Percentiles rank a stretch among this genome's conserved stretches.
Evolutionary conservation across 1,140 invertebrate species (phyloP).

Genomic region (Neodiprion pinetum): DNA sequence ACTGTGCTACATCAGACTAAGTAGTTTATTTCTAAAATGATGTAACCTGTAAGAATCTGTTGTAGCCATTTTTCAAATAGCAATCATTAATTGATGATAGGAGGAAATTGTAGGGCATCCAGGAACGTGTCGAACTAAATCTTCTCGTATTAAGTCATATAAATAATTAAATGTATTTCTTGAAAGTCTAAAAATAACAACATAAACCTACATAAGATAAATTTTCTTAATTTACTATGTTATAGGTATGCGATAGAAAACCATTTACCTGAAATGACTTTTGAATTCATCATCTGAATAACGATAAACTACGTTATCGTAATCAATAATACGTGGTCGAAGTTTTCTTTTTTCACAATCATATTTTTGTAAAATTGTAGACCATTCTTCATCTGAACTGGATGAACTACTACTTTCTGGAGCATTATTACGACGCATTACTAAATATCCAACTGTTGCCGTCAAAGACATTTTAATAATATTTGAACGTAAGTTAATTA

Average conservation of each 20-base stretch:
- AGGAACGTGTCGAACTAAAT: too few relatives aligned
- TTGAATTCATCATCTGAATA: constrained; percentile 12
- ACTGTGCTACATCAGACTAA: too few relatives aligned
- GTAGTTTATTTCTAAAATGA: too few relatives aligned
- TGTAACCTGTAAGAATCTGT: too few relatives aligned
- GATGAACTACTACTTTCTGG: neutral
- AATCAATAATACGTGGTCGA: constrained; percentile 13
- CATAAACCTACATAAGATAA: too few relatives aligned
- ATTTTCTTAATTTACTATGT: too few relatives aligned
- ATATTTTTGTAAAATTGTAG: constrained; percentile 7
- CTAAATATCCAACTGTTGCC: neutral
- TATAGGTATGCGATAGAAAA: neutral
- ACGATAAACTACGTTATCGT: constrained; percentile 10
- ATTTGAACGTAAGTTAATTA: neutral
- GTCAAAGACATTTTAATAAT: constrained; percentile 12
- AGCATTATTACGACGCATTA: constrained; percentile 9
- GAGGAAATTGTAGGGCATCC: too few relatives aligned
- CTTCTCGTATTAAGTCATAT: too few relatives aligned
- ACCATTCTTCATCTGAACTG: constrained; percentile 15
- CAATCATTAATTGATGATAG: too few relatives aligned
- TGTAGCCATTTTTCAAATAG: too few relatives aligned
- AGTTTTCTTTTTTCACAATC: constrained; percentile 13
- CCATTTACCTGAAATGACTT: constrained; percentile 13
- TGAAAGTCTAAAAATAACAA: too few relatives aligned
- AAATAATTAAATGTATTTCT: too few relatives aligned